Evolutionary conservation across 2,113 vertebrate genomes (phyloP).

Genomic region (Tyto alba): DNA sequence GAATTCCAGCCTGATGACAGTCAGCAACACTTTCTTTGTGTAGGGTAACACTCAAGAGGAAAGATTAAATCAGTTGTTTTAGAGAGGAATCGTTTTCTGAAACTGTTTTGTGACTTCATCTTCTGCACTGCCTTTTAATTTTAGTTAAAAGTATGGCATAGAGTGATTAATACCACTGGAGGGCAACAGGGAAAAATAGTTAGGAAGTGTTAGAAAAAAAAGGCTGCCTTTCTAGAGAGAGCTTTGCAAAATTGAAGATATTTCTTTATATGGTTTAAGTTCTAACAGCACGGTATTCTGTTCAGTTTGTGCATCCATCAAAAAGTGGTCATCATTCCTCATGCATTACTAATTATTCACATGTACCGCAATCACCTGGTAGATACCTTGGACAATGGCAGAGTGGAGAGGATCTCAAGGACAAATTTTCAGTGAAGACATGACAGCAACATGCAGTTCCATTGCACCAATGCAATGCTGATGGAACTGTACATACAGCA

Average conservation of each 20-base stretch:
- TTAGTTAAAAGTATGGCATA: neutral
- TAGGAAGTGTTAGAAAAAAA: neutral
- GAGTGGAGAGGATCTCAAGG: neutral
- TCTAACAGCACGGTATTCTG: neutral
- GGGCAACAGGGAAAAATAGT: accelerated
- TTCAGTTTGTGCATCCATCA: neutral
- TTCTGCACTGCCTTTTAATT: neutral
- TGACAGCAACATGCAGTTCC: neutral
- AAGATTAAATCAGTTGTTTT: neutral
- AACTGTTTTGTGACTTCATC: neutral
- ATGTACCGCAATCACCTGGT: neutral
- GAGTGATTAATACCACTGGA: neutral
- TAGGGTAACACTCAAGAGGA: neutral
- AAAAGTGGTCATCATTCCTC: neutral
- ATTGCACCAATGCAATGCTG: neutral
- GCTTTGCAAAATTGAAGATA: neutral
- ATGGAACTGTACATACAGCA: neutral
- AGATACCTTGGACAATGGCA: too few species aligned
- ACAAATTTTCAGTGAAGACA: neutral
- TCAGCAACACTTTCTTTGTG: neutral
- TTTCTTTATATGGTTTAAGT: neutral
- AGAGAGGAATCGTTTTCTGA: neutral
- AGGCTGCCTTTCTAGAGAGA: neutral
- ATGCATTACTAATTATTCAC: neutral
- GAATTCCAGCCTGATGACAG: neutral